Conservation (phyloP, 2,113 vertebrate species). For the Thomomys bottae region DNA sequence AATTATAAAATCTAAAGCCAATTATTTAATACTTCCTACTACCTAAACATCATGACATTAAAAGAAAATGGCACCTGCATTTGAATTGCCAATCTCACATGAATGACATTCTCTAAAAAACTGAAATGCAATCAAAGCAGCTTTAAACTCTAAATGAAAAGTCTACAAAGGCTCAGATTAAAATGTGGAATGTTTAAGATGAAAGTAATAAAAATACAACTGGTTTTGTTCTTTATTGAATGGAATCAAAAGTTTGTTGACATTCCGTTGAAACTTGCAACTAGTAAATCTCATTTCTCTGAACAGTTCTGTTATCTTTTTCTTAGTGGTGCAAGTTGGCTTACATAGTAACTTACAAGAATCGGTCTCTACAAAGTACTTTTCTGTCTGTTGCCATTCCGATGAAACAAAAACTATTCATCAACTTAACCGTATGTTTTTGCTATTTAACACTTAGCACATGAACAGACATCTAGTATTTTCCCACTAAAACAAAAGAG, state of each 20-base stretch:
- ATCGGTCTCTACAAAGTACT: constrained; percentile 79
- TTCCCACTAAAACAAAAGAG: constrained; percentile 87
- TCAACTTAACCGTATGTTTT: constrained; percentile 86
- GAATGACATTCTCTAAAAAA: constrained; percentile 79
- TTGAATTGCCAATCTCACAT: constrained; percentile 80
- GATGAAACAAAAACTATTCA: constrained; percentile 82
- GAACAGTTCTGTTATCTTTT: constrained; percentile 79
- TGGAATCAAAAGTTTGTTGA: constrained; percentile 81
- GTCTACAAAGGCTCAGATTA: constrained; percentile 86
- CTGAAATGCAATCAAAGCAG: constrained; percentile 83
- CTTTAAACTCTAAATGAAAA: constrained; percentile 82
- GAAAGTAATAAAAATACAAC: constrained; percentile 85
- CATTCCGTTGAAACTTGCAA: constrained; percentile 83
- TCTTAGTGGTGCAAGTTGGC: constrained; percentile 80
- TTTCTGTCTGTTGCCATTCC: constrained; percentile 80
- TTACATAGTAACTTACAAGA: constrained; percentile 79
- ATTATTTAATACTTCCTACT: constrained; percentile 82
- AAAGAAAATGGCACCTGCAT: constrained; percentile 87
- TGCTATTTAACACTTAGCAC: constrained; percentile 88
- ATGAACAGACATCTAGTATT: constrained; percentile 85
- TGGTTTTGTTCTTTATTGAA: constrained; percentile 86
- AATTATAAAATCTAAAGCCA: constrained; percentile 84
- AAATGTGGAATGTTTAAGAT: constrained; percentile 87
- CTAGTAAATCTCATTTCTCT: constrained; percentile 76
- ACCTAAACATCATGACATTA: constrained; percentile 83